Percentiles rank a stretch among this genome's conserved stretches.
Conservation (phyloP, 2,888 invertebrate species). For the Trichacis sp. region DNA sequence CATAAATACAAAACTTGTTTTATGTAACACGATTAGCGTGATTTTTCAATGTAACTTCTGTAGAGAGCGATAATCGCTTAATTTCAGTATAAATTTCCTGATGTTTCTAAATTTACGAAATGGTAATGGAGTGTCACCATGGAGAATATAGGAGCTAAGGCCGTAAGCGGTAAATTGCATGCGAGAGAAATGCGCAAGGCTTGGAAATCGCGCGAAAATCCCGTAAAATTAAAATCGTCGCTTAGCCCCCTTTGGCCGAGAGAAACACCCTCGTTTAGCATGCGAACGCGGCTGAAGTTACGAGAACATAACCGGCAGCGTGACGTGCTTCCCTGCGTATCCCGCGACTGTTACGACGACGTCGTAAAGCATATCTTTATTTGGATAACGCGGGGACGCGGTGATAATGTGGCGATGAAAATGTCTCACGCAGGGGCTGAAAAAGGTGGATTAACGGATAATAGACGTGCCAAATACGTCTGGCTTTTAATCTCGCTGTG, state of each 20-base stretch:
- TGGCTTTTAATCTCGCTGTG: constrained; percentile 39
- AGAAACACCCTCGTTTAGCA: constrained; percentile 43
- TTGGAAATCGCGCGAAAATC: constrained; percentile 16
- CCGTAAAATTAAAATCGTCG: constrained; percentile 55
- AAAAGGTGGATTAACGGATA: constrained; percentile 47
- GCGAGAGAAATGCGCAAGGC: constrained; percentile 25
- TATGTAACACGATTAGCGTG: too few species aligned
- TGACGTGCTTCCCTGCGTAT: constrained; percentile 19
- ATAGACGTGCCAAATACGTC: constrained; percentile 36
- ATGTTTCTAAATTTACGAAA: too few species aligned
- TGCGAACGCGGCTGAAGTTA: constrained; percentile 49
- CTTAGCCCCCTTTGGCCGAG: constrained; percentile 39
- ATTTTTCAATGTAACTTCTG: too few species aligned
- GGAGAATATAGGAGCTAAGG: too few species aligned
- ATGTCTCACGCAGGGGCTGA: constrained; percentile 29
- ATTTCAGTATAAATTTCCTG: too few species aligned
- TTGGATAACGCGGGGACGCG: constrained; percentile 36
- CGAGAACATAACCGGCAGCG: constrained; percentile 49
- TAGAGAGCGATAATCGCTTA: too few species aligned
- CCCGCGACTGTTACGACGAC: constrained; percentile 50
- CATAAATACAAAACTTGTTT: constrained; percentile 13
- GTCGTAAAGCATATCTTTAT: constrained; percentile 55
- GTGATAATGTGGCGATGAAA: constrained; percentile 43
- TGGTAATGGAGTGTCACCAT: too few species aligned
- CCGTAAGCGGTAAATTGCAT: constrained; percentile 46